Evolutionary conservation across 2,113 vertebrate genomes (phyloP).

Genomic region (Oreotrochilus melanogaster): DNA sequence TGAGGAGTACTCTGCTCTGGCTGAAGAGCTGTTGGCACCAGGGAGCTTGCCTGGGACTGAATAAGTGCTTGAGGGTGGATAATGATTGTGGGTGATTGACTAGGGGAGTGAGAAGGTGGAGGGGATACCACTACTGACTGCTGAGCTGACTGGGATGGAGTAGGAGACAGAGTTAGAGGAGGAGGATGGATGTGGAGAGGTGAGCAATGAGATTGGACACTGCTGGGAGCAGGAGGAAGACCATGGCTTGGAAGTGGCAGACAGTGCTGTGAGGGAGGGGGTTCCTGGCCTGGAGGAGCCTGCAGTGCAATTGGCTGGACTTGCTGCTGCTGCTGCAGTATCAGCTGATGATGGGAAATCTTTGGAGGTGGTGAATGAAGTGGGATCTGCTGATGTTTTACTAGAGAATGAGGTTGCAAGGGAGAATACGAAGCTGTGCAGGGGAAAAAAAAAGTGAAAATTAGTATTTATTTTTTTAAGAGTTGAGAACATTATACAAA

Average conservation of each 20-base stretch:
- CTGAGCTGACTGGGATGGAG: constrained; percentile 76
- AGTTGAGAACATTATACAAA: background rate
- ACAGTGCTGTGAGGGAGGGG: constrained; percentile 82
- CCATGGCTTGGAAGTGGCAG: constrained; percentile 80
- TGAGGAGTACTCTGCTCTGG: constrained; percentile 70
- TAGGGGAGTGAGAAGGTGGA: constrained; percentile 80
- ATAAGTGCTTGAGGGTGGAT: constrained; percentile 83
- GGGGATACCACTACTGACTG: constrained; percentile 86
- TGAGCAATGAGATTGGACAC: constrained; percentile 78
- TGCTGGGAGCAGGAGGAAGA: constrained; percentile 72
- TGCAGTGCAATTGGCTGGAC: constrained; percentile 89
- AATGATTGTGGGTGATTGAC: constrained; percentile 85
- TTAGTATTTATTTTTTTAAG: constrained; percentile 58
- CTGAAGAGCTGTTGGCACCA: constrained; percentile 82
- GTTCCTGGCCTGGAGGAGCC: constrained; percentile 80
- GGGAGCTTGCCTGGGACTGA: constrained; percentile 80
- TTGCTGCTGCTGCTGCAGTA: constrained; percentile 89
- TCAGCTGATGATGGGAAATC: constrained; percentile 88
- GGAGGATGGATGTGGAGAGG: constrained; percentile 75
- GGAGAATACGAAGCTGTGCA: constrained; percentile 85
- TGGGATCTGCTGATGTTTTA: constrained; percentile 86
- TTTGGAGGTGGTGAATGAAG: constrained; percentile 82
- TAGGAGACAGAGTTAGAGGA: constrained; percentile 72
- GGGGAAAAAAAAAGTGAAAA: constrained; percentile 42
- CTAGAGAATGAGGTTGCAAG: constrained; percentile 85